Evolutionary conservation across 2,888 invertebrate species (phyloP).

Genomic region (Thymelicus lineola): DNA sequence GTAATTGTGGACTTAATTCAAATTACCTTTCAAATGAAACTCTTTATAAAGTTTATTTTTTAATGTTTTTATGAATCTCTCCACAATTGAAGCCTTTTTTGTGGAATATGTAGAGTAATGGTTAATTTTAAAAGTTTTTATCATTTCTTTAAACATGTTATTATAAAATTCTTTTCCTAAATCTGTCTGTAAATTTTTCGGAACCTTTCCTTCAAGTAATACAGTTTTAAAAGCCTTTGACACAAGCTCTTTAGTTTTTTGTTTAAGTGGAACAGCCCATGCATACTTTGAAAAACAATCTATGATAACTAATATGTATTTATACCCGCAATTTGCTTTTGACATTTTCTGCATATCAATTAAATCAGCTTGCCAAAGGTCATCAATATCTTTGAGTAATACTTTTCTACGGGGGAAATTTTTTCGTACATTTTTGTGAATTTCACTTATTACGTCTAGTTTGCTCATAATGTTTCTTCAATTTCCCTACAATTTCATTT

Average conservation of each 20-base stretch:
- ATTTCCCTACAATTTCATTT: too few relatives aligned
- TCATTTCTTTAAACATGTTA: slow-evolving; percentile 18
- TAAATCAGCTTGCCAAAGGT: slow-evolving; percentile 68
- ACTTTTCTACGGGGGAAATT: slow-evolving; percentile 49
- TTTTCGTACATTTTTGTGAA: not conserved
- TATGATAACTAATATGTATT: slow-evolving; percentile 12
- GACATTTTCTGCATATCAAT: slow-evolving; percentile 4
- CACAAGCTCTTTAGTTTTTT: slow-evolving; percentile 14
- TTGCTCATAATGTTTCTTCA: not conserved
- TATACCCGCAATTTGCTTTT: not conserved
- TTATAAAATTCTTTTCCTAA: slow-evolving; percentile 41
- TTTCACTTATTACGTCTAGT: not conserved
- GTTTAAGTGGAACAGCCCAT: slow-evolving; percentile 10
- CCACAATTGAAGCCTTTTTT: slow-evolving; percentile 39
- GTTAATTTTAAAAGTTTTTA: slow-evolving; percentile 21
- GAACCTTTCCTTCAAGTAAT: not conserved
- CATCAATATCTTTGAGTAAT: slow-evolving; percentile 58
- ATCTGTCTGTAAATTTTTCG: slow-evolving; percentile 5
- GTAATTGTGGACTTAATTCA: too few relatives aligned
- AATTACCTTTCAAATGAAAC: slow-evolving; percentile 31
- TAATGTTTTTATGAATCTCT: slow-evolving; percentile 42
- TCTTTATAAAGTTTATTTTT: slow-evolving; percentile 36
- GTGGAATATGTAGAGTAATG: slow-evolving; percentile 39
- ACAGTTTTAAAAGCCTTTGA: slow-evolving; percentile 10
- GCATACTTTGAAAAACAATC: not conserved